Percentiles rank a stretch among this genome's conserved stretches.
These are phyloP conservation scores for Rambutsinella grinnellia DNA, from an alignment of 2,888 invertebrate genomes.

Conservation along the genomic window DNA sequence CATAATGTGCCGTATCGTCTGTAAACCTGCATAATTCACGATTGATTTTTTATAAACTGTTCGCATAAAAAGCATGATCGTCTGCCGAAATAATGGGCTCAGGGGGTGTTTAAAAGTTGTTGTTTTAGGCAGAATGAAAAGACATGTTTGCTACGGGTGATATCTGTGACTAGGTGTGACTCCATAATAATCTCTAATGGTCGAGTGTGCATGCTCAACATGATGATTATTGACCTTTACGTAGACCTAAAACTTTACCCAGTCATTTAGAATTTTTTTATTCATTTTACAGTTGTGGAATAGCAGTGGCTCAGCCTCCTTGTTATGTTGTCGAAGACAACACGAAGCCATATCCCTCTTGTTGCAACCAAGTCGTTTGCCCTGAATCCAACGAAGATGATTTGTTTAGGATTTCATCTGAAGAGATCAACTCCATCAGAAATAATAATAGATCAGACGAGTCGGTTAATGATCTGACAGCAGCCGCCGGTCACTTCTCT, in stretches of 20 bases:
- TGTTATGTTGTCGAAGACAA: slow-evolving; percentile 61
- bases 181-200: slow-evolving; percentile 38
- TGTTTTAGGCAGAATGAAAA: neutral
- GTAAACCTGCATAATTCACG: too few species aligned
- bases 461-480: slow-evolving; percentile 18
- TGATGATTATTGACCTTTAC: slow-evolving; percentile 50
- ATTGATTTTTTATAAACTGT: slow-evolving; percentile 7
- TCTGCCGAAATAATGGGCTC: too few species aligned
- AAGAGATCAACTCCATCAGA: slow-evolving; percentile 1
- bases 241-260: slow-evolving; percentile 10
- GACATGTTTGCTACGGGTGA: neutral
- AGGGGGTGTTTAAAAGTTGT: neutral
- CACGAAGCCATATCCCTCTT: slow-evolving; percentile 59
- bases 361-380: slow-evolving; percentile 63
- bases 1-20: neutral
- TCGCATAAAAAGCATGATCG: too few species aligned
- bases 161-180: slow-evolving; percentile 33
- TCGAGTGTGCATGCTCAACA: slow-evolving; percentile 34
- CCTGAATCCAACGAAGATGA: slow-evolving; percentile 56
- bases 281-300: slow-evolving; percentile 63
- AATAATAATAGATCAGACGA: neutral
- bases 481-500: slow-evolving; percentile 33
- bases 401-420: slow-evolving; percentile 22
- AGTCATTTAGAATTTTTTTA: slow-evolving; percentile 20
- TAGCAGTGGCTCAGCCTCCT: slow-evolving; percentile 58